Evolutionary conservation across 2,888 invertebrate species (phyloP).

Genomic region (Pediacus dermestoides): DNA sequence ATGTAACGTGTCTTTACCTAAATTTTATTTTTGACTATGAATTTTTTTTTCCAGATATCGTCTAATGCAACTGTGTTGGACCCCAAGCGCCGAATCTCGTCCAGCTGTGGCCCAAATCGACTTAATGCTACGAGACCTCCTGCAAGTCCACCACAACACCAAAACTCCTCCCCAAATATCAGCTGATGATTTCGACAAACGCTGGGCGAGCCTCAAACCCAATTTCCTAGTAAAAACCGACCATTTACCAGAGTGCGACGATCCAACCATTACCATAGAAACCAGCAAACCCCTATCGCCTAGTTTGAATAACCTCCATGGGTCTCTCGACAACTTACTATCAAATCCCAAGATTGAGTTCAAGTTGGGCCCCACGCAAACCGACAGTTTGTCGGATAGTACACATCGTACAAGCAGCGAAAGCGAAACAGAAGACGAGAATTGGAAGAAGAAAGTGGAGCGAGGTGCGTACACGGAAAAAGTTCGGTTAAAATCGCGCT

Average conservation of each 20-base stretch:
- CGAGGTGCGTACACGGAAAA: slow-evolving; percentile 59
- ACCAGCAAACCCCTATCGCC: slow-evolving; percentile 45
- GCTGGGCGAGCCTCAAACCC: slow-evolving; percentile 70
- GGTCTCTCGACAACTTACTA: slow-evolving; percentile 57
- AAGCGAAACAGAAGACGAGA: slow-evolving; percentile 63
- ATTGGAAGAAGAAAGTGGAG: slow-evolving; percentile 59
- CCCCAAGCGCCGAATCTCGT: slow-evolving; percentile 48
- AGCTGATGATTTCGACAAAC: slow-evolving; percentile 64
- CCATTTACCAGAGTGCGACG: slow-evolving; percentile 26
- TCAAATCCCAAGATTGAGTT: slow-evolving; percentile 31
- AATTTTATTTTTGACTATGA: no score
- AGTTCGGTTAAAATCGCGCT: slow-evolving; percentile 63
- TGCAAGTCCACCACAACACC: slow-evolving; percentile 43
- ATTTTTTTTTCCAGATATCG: slow-evolving; percentile 55
- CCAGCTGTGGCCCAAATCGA: slow-evolving; percentile 54
- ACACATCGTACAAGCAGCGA: slow-evolving; percentile 49
- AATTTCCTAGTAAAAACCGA: slow-evolving; percentile 60
- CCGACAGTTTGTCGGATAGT: slow-evolving; percentile 39
- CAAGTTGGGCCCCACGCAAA: slow-evolving; percentile 43
- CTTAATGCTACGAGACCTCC: slow-evolving; percentile 52
- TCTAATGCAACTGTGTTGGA: slow-evolving; percentile 72
- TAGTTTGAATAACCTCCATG: slow-evolving; percentile 64
- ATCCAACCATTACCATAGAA: slow-evolving; percentile 41
- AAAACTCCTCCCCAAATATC: slow-evolving; percentile 26
- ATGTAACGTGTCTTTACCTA: no score